Base-by-base conservation (phyloP, 1,140 invertebrate genomes). In the Cotesia glomerata region DNA sequence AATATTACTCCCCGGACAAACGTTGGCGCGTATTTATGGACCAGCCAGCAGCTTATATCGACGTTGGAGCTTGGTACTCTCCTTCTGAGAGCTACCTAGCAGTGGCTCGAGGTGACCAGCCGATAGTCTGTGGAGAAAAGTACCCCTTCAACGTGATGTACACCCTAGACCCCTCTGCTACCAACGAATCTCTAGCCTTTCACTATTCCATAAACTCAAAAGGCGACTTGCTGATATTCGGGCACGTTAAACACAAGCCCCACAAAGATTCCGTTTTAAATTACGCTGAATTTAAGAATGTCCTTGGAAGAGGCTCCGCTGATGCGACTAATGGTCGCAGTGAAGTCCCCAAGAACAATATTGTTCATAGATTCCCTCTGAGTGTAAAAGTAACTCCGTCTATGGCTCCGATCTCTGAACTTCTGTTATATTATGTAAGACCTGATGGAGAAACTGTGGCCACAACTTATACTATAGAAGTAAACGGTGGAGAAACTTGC, bases 351-450 rank as follows among this genome's bases (percentile, higher is more conserved):
- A 45, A 32, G 18, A 32, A 39, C 14, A 14, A 71, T 35, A 62
- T 62, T 35, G 69, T 71, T n/a, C 69, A 71, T 18, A 83, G 83
- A 59, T 87, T 86, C 26, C 85, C 85, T 0, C 72, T 87, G 9
- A 86, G 81, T 49, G 86, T 85, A 1, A 86, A 84, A 73, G 89
- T 92, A 68, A 89, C 89, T 67, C 88, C 92, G n/a, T 90, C 90
- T 63, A 93, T 93, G 92, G 92, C 92, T 1, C 92, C 92, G 0
- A 86, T 92, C 0, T 92, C 91, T 58, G 91, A 92, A 76, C 86
- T 95, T 0, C 83, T 95, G 1, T 89, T 95, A 3, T 95, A 94
- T 79, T 94, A 95, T 84, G 90, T 95, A 9, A 91, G 92, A 5
- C 86, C 90, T 9, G 90, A 92, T 49, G 91, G 92, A 0, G 94